These are phyloP conservation scores for Drosophila merina DNA, from an alignment of 2,888 invertebrate species.

Conservation along the genomic window DNA sequence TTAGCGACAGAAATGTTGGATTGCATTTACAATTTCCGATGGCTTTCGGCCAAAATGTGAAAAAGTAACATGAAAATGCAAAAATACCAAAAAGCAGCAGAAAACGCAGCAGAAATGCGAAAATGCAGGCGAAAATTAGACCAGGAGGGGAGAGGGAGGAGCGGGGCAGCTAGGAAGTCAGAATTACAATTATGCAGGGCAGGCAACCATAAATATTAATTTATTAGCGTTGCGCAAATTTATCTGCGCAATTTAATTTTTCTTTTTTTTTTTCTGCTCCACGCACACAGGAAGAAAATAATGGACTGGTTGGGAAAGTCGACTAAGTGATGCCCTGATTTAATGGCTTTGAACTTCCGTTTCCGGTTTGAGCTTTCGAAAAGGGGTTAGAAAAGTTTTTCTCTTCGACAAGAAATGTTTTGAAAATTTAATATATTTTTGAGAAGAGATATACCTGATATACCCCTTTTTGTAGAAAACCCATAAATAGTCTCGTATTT, in stretches of 20 bases:
- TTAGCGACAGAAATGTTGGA: conserved; percentile 32
- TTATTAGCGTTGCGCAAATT: conserved; percentile 76
- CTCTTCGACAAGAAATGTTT: background rate
- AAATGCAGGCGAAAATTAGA: conserved; percentile 47
- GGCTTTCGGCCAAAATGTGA: conserved; percentile 58
- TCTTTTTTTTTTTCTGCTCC: conserved; percentile 2
- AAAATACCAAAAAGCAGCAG: conserved; percentile 3
- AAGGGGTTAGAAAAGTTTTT: background rate
- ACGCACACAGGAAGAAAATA: conserved; percentile 39
- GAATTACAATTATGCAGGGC: conserved; percentile 50
- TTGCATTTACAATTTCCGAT: conserved; percentile 65
- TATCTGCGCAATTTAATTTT: conserved; percentile 77
- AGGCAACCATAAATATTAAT: conserved; percentile 72
- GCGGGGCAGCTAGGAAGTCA: background rate
- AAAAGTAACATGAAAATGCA: conserved; percentile 33
- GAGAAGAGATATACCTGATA: conserved; percentile 3
- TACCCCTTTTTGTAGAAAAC: conserved; percentile 6
- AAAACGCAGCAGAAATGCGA: too few relatives aligned
- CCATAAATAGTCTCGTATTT: conserved; percentile 33
- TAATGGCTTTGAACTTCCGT: background rate
- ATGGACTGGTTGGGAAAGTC: conserved; percentile 1
- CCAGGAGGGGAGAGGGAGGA: background rate
- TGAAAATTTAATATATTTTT: background rate
- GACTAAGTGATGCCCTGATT: conserved; percentile 22
- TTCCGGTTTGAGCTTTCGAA: background rate